Base-by-base conservation (phyloP, 30 jellyfish, hydroid and myxozoan genomes). In the Cassiopea andromeda region DNA sequence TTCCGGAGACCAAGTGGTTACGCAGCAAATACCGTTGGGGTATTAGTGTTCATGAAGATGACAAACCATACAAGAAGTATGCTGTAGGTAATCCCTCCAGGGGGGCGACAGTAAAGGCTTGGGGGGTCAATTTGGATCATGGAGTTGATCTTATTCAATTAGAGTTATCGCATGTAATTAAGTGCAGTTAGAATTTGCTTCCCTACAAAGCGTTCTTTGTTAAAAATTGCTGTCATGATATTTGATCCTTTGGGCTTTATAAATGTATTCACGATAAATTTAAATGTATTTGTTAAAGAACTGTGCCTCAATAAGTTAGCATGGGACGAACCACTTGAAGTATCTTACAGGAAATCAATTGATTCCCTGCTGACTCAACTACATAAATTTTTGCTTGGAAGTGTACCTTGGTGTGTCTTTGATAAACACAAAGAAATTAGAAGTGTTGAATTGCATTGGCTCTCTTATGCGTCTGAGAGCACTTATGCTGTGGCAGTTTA, bases 181-280 rank as follows among this genome's bases (percentile, higher is more conserved):
- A 71, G 82, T 80, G 74, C 57, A 88, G 90, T 8, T 13, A 86
- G 60, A 54, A 89, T 46, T 69, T 85, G 83, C 94, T 87, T 27
- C 1, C 87, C 92, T 5, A 74, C 96, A 1, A 89, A 93, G 74
- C 80, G 94, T 71, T 54, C 64, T 6, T 54, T 54, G 64, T 54
- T 54, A 54, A 54, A 54, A 54, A 6, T 54, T 10, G 64, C 98
- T n/a, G 95, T 93, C 1, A 88, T 91, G 49, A 68, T 93, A 19
- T 94, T 91, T 74, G 98, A 94, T 78, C 97, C 98, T 46, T 50
- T 90, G 74, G 98, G 98, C 78, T 84, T 83, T 43, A 47, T 83
- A 5, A 72, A 76, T 82, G 79, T 74, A 43, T 71, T 93, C 80
- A 69, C 83, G 43, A 79, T 85, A 84, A 84, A 84, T 50, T 43